These are phyloP conservation scores for Psittacara wagleri DNA, from an alignment of 2,113 vertebrate genomes.

Conservation along the genomic window DNA sequence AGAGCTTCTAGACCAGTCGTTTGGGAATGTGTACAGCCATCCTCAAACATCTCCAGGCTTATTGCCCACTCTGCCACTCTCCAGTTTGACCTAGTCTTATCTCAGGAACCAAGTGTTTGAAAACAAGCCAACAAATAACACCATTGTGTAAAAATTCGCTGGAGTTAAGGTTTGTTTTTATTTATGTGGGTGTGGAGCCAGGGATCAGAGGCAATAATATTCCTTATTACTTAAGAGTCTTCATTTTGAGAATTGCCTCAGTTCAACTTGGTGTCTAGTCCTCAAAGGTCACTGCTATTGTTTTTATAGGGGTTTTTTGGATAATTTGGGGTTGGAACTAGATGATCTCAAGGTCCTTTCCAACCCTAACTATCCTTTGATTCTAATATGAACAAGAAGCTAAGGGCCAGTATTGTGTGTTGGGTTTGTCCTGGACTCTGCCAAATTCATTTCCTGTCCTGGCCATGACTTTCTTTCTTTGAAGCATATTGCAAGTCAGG, in stretches of 20 bases:
- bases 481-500: conserved; percentile 46
- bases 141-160: not conserved
- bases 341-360: not conserved
- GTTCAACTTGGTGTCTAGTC: not conserved
- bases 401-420: not conserved
- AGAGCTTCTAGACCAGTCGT: not conserved
- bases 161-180: not conserved
- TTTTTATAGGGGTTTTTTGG: not conserved
- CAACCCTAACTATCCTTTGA: not conserved
- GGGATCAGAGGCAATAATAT: not conserved
- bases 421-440: not conserved
- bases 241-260: not conserved
- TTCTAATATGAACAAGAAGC: not conserved
- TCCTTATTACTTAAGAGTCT: not conserved
- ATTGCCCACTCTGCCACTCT: not conserved
- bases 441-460: not conserved
- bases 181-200: not conserved
- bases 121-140: not conserved
- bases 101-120: not conserved
- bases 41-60: not conserved
- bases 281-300: not conserved
- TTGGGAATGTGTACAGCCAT: not conserved
- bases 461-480: not conserved
- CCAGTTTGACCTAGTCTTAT: not conserved
- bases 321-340: not conserved